Evolutionary conservation across 37 sponge, comb jelly and placozoan species (phyloP).

Genomic region (Corticium candelabrum): DNA sequence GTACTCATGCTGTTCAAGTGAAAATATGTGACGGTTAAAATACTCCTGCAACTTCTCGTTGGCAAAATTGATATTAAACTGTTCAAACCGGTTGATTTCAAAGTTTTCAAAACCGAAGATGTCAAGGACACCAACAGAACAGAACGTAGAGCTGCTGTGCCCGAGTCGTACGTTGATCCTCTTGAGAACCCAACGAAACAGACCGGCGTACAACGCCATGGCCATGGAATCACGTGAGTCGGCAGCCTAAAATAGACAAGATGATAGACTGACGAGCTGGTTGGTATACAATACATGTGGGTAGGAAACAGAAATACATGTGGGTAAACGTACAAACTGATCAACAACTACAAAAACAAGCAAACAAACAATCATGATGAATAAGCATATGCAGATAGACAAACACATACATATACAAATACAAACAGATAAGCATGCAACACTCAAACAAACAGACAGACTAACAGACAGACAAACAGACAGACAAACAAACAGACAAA

Average conservation of each 20-base stretch:
- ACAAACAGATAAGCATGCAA: no score
- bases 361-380: no score
- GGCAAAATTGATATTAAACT: slow-evolving; percentile 99
- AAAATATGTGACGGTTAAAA: slow-evolving; percentile 99
- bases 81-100: slow-evolving; percentile 86
- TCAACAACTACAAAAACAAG: no score
- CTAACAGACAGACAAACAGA: no score
- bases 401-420: background rate
- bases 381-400: background rate
- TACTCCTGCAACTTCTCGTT: slow-evolving; percentile 99
- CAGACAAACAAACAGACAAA: no score
- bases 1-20: slow-evolving; percentile 98
- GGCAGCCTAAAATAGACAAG: slow-evolving; percentile 40
- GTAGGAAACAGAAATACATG: no score
- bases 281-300: no score
- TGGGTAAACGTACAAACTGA: no score
- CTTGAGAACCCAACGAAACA: slow-evolving; percentile 79
- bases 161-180: slow-evolving; percentile 58
- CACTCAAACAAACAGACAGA: no score
- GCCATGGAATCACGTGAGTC: slow-evolving; percentile 84
- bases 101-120: slow-evolving; percentile 99
- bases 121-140: slow-evolving; percentile 85
- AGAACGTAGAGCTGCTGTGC: slow-evolving; percentile 43
- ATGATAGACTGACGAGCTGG: no score
- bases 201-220: slow-evolving; percentile 81